Percentiles rank a stretch among this genome's conserved stretches.
phyloP scores from a whole-genome alignment of 2,888 invertebrate species.

The Pyrrhosoma nymphula region DNA sequence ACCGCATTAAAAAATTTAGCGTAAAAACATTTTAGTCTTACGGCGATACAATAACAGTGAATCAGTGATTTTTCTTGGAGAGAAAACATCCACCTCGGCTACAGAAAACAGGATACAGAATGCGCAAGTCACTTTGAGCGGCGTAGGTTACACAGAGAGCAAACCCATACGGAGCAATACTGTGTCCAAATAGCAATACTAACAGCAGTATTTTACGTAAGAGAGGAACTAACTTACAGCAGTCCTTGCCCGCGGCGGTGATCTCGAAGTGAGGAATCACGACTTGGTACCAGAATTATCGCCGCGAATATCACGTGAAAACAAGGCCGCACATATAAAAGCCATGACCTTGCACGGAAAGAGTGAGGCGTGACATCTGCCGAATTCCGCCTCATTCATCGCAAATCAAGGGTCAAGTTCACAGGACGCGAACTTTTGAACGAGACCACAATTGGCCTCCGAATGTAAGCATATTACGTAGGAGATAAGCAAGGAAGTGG shows the following conservation, averaged over 20 bases:
- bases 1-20: too few relatives aligned
- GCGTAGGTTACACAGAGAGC: too few relatives aligned
- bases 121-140: too few relatives aligned
- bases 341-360: neutral
- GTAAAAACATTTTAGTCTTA: too few relatives aligned
- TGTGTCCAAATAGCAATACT: too few relatives aligned
- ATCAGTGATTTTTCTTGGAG: too few relatives aligned
- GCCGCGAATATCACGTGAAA: neutral
- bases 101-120: too few relatives aligned
- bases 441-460: neutral
- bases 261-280: neutral
- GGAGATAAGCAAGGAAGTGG: neutral
- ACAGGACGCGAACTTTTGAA: neutral
- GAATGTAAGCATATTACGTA: neutral
- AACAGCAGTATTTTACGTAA: too few relatives aligned
- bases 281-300: neutral
- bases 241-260: neutral
- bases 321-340: neutral
- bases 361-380: neutral
- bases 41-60: too few relatives aligned
- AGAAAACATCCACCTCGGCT: too few relatives aligned
- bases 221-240: too few relatives aligned
- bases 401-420: neutral
- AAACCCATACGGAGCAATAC: too few relatives aligned
- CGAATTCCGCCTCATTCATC: slow-evolving; percentile 13